phyloP scores from a whole-genome alignment of 2,888 invertebrate genomes.

The Malthinus seriepunctatus region DNA sequence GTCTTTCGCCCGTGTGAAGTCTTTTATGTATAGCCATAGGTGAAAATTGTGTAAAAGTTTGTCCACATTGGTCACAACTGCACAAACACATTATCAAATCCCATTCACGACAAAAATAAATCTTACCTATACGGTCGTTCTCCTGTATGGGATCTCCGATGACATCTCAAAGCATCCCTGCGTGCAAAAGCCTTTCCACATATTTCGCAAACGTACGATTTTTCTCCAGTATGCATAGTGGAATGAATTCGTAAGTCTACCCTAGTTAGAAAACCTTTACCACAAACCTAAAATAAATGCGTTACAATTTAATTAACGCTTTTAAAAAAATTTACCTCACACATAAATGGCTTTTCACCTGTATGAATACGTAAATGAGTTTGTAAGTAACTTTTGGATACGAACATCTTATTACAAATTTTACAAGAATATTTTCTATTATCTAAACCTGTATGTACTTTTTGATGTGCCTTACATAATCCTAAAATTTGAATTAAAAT shows the following conservation, averaged over 20 bases:
- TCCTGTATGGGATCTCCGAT: constrained; percentile 62
- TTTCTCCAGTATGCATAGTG: constrained; percentile 66
- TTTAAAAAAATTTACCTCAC: constrained; percentile 53
- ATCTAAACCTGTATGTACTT: constrained; percentile 62
- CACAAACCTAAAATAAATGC: constrained; percentile 52
- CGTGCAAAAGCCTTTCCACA: constrained; percentile 65
- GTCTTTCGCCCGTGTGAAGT: constrained; percentile 64
- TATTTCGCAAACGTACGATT: constrained; percentile 64
- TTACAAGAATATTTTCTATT: constrained; percentile 63
- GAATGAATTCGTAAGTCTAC: constrained; percentile 64
- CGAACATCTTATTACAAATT: constrained; percentile 64
- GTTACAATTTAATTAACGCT: background rate
- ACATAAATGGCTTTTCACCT: constrained; percentile 63
- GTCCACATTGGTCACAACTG: constrained; percentile 63
- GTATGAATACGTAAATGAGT: constrained; percentile 64
- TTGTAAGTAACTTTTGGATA: constrained; percentile 63
- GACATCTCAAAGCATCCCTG: constrained; percentile 62
- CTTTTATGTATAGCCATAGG: constrained; percentile 67
- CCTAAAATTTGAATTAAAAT: constrained; percentile 40
- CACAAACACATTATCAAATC: constrained; percentile 25
- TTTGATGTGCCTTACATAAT: constrained; percentile 62
- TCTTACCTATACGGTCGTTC: constrained; percentile 59
- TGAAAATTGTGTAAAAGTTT: constrained; percentile 67
- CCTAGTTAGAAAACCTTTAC: constrained; percentile 62
- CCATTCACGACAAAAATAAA: background rate